phyloP scores from a whole-genome alignment of 2,113 vertebrate genomes.

The Limnothrissa miodon region DNA sequence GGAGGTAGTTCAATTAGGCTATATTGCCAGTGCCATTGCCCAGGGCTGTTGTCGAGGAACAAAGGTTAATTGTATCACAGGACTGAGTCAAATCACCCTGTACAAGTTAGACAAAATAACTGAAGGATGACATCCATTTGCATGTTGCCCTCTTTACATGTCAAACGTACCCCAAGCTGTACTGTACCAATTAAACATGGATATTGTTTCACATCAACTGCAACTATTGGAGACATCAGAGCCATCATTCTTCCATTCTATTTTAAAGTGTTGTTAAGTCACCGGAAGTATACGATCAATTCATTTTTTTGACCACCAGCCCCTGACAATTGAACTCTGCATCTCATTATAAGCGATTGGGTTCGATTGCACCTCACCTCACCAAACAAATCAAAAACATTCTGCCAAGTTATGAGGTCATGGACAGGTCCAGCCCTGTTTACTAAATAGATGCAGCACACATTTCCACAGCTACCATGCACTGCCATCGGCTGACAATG shows the following conservation, averaged over 20 bases:
- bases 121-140: not conserved
- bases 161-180: not conserved
- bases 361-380: not conserved
- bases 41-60: not conserved
- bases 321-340: not conserved
- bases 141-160: not conserved
- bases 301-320: not conserved
- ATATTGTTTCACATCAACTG: not conserved
- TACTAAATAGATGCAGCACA: not conserved
- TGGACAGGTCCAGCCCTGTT: not conserved
- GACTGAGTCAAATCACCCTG: not conserved
- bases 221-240: not conserved
- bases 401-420: not conserved
- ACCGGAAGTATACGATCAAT: not conserved
- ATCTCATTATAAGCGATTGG: not conserved
- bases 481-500: not conserved
- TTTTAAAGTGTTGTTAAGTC: not conserved
- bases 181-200: not conserved
- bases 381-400: slow-evolving; percentile 6
- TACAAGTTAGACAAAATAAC: not conserved
- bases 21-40: not conserved
- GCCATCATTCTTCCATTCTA: not conserved
- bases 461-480: not conserved
- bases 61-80: not conserved
- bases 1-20: not conserved